Percentiles rank a stretch among this genome's conserved stretches.
These are phyloP conservation scores for Brachyrhaphis roseni DNA, from an alignment of 2,797 vertebrate species.

Conservation along the genomic window DNA sequence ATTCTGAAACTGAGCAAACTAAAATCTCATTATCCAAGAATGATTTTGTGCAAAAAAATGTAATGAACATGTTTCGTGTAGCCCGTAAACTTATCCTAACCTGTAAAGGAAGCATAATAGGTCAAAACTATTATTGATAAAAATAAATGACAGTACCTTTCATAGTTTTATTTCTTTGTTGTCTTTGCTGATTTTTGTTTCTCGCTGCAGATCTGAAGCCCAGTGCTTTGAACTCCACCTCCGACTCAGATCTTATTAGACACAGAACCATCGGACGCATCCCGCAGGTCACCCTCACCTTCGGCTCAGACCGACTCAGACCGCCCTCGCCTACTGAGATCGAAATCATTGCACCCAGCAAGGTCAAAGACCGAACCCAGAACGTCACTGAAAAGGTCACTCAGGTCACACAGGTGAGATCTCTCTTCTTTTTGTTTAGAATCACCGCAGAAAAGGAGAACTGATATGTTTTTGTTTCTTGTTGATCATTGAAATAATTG, in stretches of 20 bases:
- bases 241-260: slow-evolving; percentile 90
- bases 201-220: slow-evolving; percentile 82
- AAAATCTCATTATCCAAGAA: too few species aligned
- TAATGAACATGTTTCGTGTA: too few species aligned
- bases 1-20: too few species aligned
- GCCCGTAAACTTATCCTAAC: too few species aligned
- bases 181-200: neutral
- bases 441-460: neutral
- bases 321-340: slow-evolving; percentile 93
- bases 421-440: neutral
- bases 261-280: slow-evolving; percentile 89
- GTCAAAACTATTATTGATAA: too few species aligned
- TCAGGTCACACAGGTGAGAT: slow-evolving; percentile 87
- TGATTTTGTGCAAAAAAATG: too few species aligned
- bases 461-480: neutral
- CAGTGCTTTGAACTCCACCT: slow-evolving; percentile 87
- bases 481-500: neutral
- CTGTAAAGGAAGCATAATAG: too few species aligned
- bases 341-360: slow-evolving; percentile 96
- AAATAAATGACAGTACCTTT: neutral
- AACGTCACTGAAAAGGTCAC: slow-evolving; percentile 99
- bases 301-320: slow-evolving; percentile 89
- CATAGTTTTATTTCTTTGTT: neutral
- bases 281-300: slow-evolving; percentile 94
- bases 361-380: slow-evolving; percentile 94